Evolutionary conservation across 1,140 invertebrate genomes (phyloP), one percentile per base, ranked within the genome.

Genomic region (Temnothorax curvispinosus): DNA sequence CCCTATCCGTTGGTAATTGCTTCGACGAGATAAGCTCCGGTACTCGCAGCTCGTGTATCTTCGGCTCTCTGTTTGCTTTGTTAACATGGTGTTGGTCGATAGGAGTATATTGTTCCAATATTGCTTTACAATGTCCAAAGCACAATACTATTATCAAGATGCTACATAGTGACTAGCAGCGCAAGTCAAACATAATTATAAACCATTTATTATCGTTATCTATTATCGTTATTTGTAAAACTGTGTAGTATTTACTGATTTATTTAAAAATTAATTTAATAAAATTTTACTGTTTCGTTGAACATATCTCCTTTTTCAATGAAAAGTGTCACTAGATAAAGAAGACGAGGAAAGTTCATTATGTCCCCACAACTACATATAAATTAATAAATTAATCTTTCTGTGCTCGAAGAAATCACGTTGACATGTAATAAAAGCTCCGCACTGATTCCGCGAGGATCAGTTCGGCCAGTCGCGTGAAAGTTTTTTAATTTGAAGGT

Each of bases 1-100:
- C 81, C 54, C 72, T 76, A 80, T 85, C 76, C 77, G 50, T 80
- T 84, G 87, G 93, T 94, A 94, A 94, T 94, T 94, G 92, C 87
- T 76, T 81, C 91, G 92, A 92, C 77, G 88, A 90, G 92, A 93
- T 93, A 94, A 92, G 58, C 77, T 21, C 3, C 2, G n/a, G 74
- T 84, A 77, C 41, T 75, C 84, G 65, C 87, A 78, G 85, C 62
- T 60, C 75, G 67, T 71, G 50, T 58, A 62, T 84, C 65, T 85
- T 85, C 65, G 41, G 85, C 50, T 58, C 35, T 54, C 87, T 89
- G 90, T 90, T 89, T 88, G 88, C 81, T 89, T 85, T 88, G 78
- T 89, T 89, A 91, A 91, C 89, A 60, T 60, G 62, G 15, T 47
- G 62, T 60, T 64, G 21, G 32, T 32, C 56, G 32, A 50, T 21